phyloP scores from a whole-genome alignment of 2,113 vertebrate genomes.

The Tenrec ecaudatus region DNA sequence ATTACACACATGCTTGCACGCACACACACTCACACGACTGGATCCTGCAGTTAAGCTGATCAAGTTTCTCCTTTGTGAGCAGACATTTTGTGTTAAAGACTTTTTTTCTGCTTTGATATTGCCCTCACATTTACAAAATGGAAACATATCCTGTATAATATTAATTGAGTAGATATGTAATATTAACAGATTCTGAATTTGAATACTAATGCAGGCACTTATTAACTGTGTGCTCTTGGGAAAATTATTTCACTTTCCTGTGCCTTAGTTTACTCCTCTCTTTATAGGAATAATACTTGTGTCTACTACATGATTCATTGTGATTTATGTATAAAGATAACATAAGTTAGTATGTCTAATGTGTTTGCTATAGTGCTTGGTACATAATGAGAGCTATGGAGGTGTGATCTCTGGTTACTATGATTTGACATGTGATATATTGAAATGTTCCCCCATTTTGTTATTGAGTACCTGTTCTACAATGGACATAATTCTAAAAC shows the following conservation, averaged over 20 bases:
- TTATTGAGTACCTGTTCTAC: neutral
- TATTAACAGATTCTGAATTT: neutral
- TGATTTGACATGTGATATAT: neutral
- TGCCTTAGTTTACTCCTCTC: constrained; percentile 23
- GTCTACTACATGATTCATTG: neutral
- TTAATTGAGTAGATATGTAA: too few relatives aligned
- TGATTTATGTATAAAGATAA: constrained; percentile 19
- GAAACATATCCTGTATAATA: neutral
- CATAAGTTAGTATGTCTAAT: neutral
- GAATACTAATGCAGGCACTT: neutral
- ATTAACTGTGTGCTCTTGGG: neutral
- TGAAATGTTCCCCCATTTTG: neutral
- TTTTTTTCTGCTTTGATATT: neutral
- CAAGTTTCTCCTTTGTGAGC: neutral
- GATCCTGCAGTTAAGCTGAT: neutral
- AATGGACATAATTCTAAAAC: neutral
- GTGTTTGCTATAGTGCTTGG: neutral
- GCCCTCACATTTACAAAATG: constrained; percentile 12
- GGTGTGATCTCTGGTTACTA: neutral
- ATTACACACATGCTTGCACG: too few relatives aligned
- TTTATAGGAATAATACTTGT: constrained; percentile 2
- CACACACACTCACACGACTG: neutral
- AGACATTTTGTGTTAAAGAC: neutral
- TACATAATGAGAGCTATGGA: neutral
- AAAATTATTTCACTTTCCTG: neutral